Conservation (phyloP, 2,797 vertebrate genomes). For the Morelia viridis region DNA sequence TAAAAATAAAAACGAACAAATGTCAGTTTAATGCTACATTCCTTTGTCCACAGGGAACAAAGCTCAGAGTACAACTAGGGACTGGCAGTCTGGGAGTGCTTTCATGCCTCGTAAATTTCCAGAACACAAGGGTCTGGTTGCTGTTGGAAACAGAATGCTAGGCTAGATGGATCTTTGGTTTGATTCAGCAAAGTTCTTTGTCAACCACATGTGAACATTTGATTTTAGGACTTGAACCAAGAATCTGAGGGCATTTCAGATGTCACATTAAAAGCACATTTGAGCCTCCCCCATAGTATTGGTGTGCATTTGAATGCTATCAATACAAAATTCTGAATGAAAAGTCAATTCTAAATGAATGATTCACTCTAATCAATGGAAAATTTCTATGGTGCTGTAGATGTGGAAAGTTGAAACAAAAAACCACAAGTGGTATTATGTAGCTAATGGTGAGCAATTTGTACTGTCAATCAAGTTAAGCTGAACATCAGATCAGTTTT, state of each 20-base stretch:
- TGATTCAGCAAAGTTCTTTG: conserved; percentile 9
- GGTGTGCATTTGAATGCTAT: not conserved
- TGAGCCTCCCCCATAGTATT: not conserved
- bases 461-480: not conserved
- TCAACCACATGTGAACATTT: not conserved
- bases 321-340: not conserved
- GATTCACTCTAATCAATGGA: not conserved
- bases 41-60: not conserved
- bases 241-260: not conserved
- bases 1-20: not conserved
- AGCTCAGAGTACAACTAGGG: not conserved
- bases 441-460: not conserved
- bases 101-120: not conserved
- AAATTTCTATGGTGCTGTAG: not conserved
- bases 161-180: not conserved
- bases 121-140: not conserved
- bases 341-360: not conserved
- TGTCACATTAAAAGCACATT: not conserved
- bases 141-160: not conserved
- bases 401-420: not conserved
- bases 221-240: not conserved
- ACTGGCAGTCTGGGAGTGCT: not conserved
- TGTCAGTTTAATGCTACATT: not conserved
- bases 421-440: not conserved
- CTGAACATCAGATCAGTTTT: not conserved